Evolutionary conservation across 2,888 invertebrate species (phyloP).

Genomic region (Octodonta nipae): DNA sequence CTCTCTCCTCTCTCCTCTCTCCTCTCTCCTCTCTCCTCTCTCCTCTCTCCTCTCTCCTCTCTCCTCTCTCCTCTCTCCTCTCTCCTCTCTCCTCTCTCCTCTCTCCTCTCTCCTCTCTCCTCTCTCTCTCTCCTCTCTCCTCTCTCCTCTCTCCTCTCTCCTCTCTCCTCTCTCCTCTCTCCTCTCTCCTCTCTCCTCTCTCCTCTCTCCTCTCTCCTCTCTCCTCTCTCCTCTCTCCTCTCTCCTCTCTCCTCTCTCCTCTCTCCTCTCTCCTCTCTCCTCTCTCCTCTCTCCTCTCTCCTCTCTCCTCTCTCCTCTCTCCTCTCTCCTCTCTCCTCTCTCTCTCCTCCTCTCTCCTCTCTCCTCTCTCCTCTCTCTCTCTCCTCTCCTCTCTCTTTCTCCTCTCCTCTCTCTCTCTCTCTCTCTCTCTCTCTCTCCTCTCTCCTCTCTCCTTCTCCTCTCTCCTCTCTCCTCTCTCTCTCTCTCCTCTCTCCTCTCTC

Average conservation of each 20-base stretch:
- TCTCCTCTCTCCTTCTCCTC: neutral
- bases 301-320: neutral
- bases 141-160: neutral
- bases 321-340: neutral
- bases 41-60: neutral
- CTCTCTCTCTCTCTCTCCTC: neutral
- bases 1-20: neutral
- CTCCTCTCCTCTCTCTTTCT: neutral
- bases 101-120: too few species aligned
- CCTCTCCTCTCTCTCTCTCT: neutral
- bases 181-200: neutral
- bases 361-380: neutral
- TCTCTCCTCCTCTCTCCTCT: neutral
- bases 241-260: neutral
- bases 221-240: neutral
- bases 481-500: neutral
- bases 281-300: neutral
- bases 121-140: neutral
- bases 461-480: neutral
- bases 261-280: neutral
- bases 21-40: conserved; percentile 1
- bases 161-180: neutral
- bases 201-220: neutral
- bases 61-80: neutral
- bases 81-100: neutral